Percentiles rank a stretch among this genome's conserved stretches.
These are phyloP conservation scores for Limnothrissa miodon DNA, from an alignment of 2,113 vertebrate genomes.

Conservation along the genomic window DNA sequence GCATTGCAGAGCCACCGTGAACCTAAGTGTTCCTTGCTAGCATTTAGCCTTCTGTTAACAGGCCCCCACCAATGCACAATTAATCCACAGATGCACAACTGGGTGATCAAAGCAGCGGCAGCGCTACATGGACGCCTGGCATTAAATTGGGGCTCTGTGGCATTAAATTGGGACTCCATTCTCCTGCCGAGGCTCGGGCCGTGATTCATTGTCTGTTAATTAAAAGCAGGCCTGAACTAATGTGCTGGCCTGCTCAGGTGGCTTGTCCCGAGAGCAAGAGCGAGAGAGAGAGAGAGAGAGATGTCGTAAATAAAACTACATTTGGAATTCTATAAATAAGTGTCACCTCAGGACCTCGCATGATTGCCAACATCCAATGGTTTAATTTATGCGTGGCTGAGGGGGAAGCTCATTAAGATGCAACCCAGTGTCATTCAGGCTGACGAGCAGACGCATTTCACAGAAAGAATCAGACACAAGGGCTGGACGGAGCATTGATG, in stretches of 20 bases:
- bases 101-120: conserved; percentile 4
- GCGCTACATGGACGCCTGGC: conserved; percentile 1
- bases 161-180: conserved; percentile 49
- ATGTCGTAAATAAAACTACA: conserved; percentile 68
- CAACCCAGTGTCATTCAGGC: conserved; percentile 66
- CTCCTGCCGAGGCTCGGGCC: conserved; percentile 56
- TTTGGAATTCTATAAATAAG: conserved; percentile 73
- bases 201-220: conserved; percentile 69
- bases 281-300: conserved; percentile 37
- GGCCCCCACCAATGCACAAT: conserved; percentile 11
- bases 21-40: conserved; percentile 2
- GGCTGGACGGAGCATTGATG: background rate
- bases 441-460: conserved; percentile 65
- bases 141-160: conserved; percentile 42
- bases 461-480: conserved; percentile 52
- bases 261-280: conserved; percentile 44
- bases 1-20: background rate
- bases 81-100: conserved; percentile 17
- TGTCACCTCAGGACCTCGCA: conserved; percentile 67
- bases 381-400: conserved; percentile 75
- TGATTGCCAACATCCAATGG: conserved; percentile 72
- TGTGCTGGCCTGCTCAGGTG: conserved; percentile 65
- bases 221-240: conserved; percentile 64
- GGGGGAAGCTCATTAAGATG: conserved; percentile 74
- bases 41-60: conserved; percentile 12